Evolutionary conservation across 2,888 invertebrate genomes (phyloP), one percentile per base, ranked within the genome.

Genomic region (Archips xylosteana): DNA sequence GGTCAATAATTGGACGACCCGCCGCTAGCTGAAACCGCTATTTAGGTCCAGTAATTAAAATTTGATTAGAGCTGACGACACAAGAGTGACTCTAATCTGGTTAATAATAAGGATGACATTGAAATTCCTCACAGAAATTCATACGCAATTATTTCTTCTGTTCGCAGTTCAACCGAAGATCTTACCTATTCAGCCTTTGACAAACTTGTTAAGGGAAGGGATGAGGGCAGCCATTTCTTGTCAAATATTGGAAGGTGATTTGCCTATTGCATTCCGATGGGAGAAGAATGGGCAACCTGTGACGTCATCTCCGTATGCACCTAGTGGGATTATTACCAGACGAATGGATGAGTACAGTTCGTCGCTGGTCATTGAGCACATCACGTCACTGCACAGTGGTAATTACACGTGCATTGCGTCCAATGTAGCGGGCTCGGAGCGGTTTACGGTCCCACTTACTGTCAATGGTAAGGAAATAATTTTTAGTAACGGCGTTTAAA

Each of bases 371-470:
- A 98, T 98, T 82, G 98, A 98, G 85, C 96, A 97, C 87, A 97
- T 98, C 76, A 96, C 96, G 71, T 97, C 98, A 45, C 95, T 96
- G 68, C 98, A 98, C 88, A 97, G 97, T 82, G 98, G 98, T 84
- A 98, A 98, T 91, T 98, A 98, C 87, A 98, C 98, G n/a, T 98
- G 98, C 89, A 96, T 97, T 70, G 98, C 98, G n/a, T 96, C 96
- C 65, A 98, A 98, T 91, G 96, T 97, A 36, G 98, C 98, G 13
- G 98, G 97, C 12, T 95, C 96, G 4, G 97, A 97, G 83, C 95
- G 96, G 76, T 97, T 96, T 83, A 96, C 97, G 9, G 97, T 97
- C 71, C 97, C 97, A 39, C 95, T 97, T 4, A 97, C 97, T 15
- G 97, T 97, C 15, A 97, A 97, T 90, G 97, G 97, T 97, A 94